Evolutionary conservation across 2,113 vertebrate species (phyloP).

Genomic region (Sigmodon hispidus): DNA sequence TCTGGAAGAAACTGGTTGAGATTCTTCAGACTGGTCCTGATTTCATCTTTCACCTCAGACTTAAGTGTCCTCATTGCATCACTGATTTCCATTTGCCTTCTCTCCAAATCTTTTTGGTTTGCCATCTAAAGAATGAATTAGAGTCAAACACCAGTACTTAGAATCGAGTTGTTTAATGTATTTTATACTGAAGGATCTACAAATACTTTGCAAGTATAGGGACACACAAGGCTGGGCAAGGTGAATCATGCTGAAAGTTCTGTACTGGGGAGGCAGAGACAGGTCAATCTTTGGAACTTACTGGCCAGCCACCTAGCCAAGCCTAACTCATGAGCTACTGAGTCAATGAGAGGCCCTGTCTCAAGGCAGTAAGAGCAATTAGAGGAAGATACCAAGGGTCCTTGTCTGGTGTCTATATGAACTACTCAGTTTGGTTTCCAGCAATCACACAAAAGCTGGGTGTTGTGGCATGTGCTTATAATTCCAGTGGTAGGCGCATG

Average conservation of each 20-base stretch:
- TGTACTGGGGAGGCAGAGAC: not conserved
- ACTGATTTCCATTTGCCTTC: constrained; percentile 83
- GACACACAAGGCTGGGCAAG: not conserved
- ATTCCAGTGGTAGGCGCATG: not conserved
- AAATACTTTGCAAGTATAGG: not conserved
- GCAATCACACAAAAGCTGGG: not conserved
- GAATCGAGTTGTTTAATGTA: not conserved
- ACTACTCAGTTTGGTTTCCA: not conserved
- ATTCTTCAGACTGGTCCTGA: constrained; percentile 81
- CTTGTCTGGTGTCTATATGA: not conserved
- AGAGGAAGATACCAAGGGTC: not conserved
- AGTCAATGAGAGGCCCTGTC: not conserved
- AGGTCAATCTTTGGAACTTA: not conserved
- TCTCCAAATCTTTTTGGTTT: constrained; percentile 82
- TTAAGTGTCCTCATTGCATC: constrained; percentile 83
- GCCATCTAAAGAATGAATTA: constrained; percentile 79
- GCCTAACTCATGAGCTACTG: not conserved
- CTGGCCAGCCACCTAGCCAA: not conserved
- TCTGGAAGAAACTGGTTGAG: constrained; percentile 76
- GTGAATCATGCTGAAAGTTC: not conserved
- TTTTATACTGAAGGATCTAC: not conserved
- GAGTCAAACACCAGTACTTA: not conserved
- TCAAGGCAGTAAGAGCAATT: not conserved
- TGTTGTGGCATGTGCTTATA: not conserved
- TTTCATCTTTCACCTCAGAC: constrained; percentile 86